Percentiles rank a stretch among this genome's conserved stretches.
Evolutionary conservation across 2,888 invertebrate species (phyloP).

Genomic region (Listrodromus nycthemerus): DNA sequence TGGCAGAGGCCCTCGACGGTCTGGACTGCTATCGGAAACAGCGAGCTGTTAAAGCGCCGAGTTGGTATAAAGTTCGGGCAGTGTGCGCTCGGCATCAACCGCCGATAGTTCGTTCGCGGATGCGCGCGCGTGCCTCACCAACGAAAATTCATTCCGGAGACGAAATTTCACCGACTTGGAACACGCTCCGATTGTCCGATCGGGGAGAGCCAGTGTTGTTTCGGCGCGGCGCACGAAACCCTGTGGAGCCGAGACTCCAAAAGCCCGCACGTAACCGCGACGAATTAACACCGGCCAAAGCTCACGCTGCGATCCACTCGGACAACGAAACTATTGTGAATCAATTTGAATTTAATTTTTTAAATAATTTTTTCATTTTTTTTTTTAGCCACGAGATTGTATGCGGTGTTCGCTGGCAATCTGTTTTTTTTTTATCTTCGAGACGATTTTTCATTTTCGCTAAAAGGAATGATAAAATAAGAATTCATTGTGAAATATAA

Average conservation of each 20-base stretch:
- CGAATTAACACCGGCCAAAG: background rate
- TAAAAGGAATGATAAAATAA: too few species aligned
- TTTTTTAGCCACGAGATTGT: background rate
- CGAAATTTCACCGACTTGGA: slow-evolving; percentile 52
- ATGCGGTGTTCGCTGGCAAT: background rate
- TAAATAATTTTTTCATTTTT: background rate
- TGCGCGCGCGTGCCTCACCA: slow-evolving; percentile 59
- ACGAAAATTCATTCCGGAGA: slow-evolving; percentile 32
- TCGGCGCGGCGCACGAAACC: background rate
- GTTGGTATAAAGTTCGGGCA: slow-evolving; percentile 56
- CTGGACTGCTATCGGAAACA: slow-evolving; percentile 30
- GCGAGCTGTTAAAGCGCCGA: slow-evolving; percentile 35
- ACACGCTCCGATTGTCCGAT: background rate
- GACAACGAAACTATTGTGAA: background rate
- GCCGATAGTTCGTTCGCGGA: slow-evolving; percentile 71
- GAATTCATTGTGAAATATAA: too few species aligned
- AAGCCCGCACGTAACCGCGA: background rate
- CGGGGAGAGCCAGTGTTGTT: slow-evolving; percentile 8
- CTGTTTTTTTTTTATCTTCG: background rate
- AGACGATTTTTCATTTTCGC: background rate
- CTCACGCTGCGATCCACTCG: background rate
- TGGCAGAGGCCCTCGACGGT: slow-evolving; percentile 7
- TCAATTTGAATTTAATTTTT: background rate
- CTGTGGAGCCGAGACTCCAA: background rate
- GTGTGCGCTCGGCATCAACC: slow-evolving; percentile 75